phyloP scores from a whole-genome alignment of 2,888 invertebrate genomes.

The Psococerastis gibbosa region DNA sequence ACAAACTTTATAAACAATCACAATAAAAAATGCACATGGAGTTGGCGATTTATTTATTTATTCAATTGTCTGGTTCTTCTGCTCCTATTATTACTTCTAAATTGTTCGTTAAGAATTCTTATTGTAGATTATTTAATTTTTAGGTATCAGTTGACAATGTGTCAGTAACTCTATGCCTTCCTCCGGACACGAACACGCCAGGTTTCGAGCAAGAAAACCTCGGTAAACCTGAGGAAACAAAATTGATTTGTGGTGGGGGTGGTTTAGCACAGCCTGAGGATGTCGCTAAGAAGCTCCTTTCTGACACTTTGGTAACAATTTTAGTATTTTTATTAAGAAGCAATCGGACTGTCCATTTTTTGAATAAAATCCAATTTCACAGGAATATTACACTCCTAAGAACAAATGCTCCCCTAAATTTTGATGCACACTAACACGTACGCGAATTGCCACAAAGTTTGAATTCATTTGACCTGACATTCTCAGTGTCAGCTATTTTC shows the following conservation, averaged over 20 bases:
- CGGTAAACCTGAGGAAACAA: slow-evolving; percentile 73
- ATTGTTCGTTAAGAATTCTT: background rate
- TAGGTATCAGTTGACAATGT: slow-evolving; percentile 52
- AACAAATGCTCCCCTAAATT: no score
- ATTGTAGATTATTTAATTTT: slow-evolving; percentile 5
- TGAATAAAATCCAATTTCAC: no score
- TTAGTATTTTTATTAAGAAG: no score
- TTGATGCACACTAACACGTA: no score
- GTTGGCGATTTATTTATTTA: slow-evolving; percentile 7
- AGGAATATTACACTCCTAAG: no score
- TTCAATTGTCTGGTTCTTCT: background rate
- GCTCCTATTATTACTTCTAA: background rate
- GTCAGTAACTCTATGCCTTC: slow-evolving; percentile 65
- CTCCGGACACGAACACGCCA: slow-evolving; percentile 96
- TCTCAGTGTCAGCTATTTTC: no score
- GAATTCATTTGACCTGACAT: no score
- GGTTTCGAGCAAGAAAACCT: slow-evolving; percentile 77
- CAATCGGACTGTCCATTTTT: no score
- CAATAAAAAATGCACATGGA: no score
- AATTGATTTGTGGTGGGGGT: slow-evolving; percentile 60
- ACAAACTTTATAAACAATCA: background rate
- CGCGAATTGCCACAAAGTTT: no score
- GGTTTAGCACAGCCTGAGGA: slow-evolving; percentile 57
- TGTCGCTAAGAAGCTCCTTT: slow-evolving; percentile 59
- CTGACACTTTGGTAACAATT: slow-evolving; percentile 65